These are phyloP conservation scores for Bathybates hornii DNA, from an alignment of 2,113 vertebrate genomes.

Conservation along the genomic window DNA sequence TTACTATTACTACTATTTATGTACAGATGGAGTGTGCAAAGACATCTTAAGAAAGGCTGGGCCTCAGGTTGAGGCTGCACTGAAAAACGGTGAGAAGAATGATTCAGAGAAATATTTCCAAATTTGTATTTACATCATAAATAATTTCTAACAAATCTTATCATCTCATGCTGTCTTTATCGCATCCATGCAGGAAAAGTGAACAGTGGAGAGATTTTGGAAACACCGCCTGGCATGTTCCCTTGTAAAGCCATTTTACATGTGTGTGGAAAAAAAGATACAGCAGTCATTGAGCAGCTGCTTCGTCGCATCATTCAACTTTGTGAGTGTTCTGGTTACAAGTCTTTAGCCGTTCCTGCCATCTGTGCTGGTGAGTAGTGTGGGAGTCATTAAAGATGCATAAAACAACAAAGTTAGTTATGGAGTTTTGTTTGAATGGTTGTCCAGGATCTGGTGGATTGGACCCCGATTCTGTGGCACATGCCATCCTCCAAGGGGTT, in stretches of 20 bases:
- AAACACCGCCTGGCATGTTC: constrained; percentile 28
- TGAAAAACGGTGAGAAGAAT: constrained; percentile 7
- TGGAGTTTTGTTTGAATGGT: accelerated
- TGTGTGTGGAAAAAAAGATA: constrained; percentile 21
- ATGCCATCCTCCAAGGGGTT: constrained; percentile 47
- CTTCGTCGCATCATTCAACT: constrained; percentile 5
- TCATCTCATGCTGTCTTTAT: background rate
- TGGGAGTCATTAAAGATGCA: background rate
- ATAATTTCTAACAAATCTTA: accelerated
- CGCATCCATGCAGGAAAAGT: background rate
- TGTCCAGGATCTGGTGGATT: constrained; percentile 44
- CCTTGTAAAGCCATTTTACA: constrained; percentile 54
- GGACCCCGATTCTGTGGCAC: constrained; percentile 27
- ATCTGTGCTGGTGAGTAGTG: constrained; percentile 47
- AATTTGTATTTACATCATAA: accelerated
- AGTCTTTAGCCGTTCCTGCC: constrained; percentile 61
- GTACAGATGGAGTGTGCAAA: constrained; percentile 54
- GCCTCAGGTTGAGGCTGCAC: constrained; percentile 12
- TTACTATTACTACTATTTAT: accelerated
- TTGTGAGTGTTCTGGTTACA: constrained; percentile 9
- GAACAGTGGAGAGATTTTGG: background rate
- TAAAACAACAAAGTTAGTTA: accelerated
- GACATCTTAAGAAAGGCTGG: constrained; percentile 58
- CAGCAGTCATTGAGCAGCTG: background rate
- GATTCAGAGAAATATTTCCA: background rate